Base-by-base conservation (phyloP, 2,113 vertebrate species). In the Dascyllus trimaculatus region DNA sequence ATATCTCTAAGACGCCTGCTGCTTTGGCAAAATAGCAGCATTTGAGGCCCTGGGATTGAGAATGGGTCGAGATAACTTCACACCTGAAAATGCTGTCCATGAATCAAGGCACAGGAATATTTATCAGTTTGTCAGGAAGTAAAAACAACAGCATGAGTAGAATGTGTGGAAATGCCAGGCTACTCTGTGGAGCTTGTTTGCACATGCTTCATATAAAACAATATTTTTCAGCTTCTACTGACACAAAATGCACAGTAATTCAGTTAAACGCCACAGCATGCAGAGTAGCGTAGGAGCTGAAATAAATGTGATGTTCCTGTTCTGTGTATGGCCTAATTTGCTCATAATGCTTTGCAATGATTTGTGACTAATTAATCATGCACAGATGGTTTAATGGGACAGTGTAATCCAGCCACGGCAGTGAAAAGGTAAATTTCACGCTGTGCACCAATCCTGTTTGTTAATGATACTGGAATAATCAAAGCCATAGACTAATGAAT, bases 361-460 rank as follows among this genome's bases (percentile, higher is more conserved):
- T 72, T 89, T 86, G 81, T 74, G 63, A 79, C 80, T 80, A 89
- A 91, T 91, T 86, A 89, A 91, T 88, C 77, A 90, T 78, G 77
- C 86, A 86, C 66, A 85, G 85, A 76, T 85, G 71, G 68, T 74
- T 89, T 87, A 88, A 81, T 82, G 63, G 82, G 75, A 72, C 62
- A 80, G 73, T 61, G 77, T 91, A 88, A 91, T 92, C 87, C 63
- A 11, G 84, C 69, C 72, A 81, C 3, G 51, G 64, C 56, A 21
- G 24, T 86, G 84, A 91, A 91, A 88, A 88, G 83, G 69, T 85
- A 75, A 26, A 91, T 92, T 91, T 92, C 91, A 91, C 78, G 78
- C 81, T 80, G 74, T 70, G 85, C 71, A 75, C 67, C 75, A 73
- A 91, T 87, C 82, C 76, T 72, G 66, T 74, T 73, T 67, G 38